phyloP scores from a whole-genome alignment of 2,797 vertebrate species.

The Brachymystax lenok region DNA sequence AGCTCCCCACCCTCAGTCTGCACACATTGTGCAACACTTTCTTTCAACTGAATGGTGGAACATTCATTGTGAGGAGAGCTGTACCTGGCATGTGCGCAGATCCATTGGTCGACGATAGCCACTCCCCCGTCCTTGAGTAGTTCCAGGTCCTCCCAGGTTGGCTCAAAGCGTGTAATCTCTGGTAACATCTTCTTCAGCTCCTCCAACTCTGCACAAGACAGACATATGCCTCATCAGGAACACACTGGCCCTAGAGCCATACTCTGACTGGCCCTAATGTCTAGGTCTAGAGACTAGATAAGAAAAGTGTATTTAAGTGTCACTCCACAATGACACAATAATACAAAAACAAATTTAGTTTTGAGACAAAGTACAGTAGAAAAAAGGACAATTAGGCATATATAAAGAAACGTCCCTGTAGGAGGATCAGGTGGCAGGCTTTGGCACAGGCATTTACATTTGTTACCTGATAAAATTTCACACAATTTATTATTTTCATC shows the following conservation, averaged over 20 bases:
- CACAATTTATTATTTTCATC: too few species aligned
- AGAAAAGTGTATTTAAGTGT: too few species aligned
- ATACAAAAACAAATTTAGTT: too few species aligned
- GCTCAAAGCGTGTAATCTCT: constrained; percentile 88
- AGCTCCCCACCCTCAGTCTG: background rate
- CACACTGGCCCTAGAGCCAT: background rate
- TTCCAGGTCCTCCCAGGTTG: constrained; percentile 85
- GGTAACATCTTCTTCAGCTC: constrained; percentile 83
- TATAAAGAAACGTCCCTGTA: too few species aligned
- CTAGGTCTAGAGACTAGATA: background rate
- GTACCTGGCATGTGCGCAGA: constrained; percentile 93
- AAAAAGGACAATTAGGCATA: too few species aligned
- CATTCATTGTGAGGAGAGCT: background rate
- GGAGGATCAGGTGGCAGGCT: too few species aligned
- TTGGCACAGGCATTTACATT: too few species aligned
- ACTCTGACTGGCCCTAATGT: background rate
- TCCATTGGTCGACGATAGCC: constrained; percentile 97
- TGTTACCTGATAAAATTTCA: too few species aligned
- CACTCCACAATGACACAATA: too few species aligned
- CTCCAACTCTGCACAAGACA: constrained; percentile 74
- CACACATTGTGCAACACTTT: background rate
- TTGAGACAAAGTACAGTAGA: too few species aligned
- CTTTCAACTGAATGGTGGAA: background rate
- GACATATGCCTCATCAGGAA: constrained; percentile 1
- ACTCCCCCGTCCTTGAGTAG: constrained; percentile 92